Evolutionary conservation across 2,797 vertebrate species (phyloP).

Genomic region (Etheostoma nigrum): DNA sequence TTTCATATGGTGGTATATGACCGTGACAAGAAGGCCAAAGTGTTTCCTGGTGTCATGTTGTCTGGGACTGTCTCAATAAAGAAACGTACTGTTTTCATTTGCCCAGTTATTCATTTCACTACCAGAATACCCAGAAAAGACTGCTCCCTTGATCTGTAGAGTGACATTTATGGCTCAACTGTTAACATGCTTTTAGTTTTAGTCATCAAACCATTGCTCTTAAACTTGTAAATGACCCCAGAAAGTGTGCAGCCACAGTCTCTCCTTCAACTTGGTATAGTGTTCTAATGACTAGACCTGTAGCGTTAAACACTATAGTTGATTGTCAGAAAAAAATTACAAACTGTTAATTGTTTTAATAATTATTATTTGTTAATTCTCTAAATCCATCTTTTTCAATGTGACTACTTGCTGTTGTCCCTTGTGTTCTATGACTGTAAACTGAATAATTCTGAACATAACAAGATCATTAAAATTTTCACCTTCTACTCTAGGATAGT

Average conservation of each 20-base stretch:
- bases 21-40: not conserved
- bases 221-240: not conserved
- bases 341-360: not conserved
- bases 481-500: not conserved
- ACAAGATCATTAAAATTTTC: not conserved
- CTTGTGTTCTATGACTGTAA: not conserved
- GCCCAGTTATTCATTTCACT: not conserved
- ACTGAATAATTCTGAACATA: not conserved
- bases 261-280: not conserved
- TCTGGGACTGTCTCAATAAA: constrained; percentile 45
- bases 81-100: not conserved
- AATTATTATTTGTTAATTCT: too few species aligned
- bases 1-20: not conserved
- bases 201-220: not conserved
- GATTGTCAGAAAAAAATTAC: too few species aligned
- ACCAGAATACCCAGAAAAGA: not conserved
- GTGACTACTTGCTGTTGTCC: not conserved
- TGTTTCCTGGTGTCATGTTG: not conserved
- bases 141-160: not conserved
- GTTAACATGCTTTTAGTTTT: not conserved
- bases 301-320: not conserved
- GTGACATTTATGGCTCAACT: not conserved
- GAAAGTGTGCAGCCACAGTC: not conserved
- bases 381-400: not conserved
- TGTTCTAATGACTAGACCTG: not conserved